These are phyloP conservation scores for Sebastes cheni DNA, from an alignment of 2,797 vertebrate species.

Conservation along the genomic window DNA sequence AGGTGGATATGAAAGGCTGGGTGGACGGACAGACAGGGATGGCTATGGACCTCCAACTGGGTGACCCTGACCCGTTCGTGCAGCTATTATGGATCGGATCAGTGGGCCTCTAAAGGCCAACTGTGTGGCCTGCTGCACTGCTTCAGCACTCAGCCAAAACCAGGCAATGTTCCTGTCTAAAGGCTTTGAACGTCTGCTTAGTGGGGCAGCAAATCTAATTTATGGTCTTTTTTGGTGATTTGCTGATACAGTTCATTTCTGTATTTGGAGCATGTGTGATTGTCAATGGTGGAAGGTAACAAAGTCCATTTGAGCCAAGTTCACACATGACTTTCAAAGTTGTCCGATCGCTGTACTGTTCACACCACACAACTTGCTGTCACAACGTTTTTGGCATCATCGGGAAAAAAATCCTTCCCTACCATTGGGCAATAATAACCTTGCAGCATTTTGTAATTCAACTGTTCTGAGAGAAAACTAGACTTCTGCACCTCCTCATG, in stretches of 20 bases:
- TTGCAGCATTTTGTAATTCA: too few species aligned
- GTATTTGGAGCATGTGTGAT: neutral
- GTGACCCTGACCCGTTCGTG: constrained; percentile 45
- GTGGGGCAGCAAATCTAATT: constrained; percentile 51
- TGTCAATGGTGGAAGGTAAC: neutral
- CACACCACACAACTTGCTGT: neutral
- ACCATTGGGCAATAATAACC: too few species aligned
- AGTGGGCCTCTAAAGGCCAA: constrained; percentile 60
- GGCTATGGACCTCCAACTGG: constrained; percentile 51
- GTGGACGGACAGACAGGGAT: constrained; percentile 19
- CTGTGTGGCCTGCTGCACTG: constrained; percentile 37
- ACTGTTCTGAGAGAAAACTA: too few species aligned
- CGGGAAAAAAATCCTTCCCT: too few species aligned
- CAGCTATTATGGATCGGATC: constrained; percentile 60
- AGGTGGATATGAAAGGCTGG: constrained; percentile 25
- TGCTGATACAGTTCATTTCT: constrained; percentile 33
- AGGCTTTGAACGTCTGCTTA: constrained; percentile 39
- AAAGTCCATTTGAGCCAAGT: neutral
- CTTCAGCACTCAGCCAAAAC: constrained; percentile 26
- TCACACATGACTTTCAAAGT: neutral
- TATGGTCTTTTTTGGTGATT: constrained; percentile 24
- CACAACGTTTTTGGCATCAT: too few species aligned
- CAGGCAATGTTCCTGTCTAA: constrained; percentile 9
- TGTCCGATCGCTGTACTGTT: neutral
- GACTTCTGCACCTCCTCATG: too few species aligned